Evolutionary conservation across 2,113 vertebrate species (phyloP).

Genomic region (Rhinolophus ferrumequinum): DNA sequence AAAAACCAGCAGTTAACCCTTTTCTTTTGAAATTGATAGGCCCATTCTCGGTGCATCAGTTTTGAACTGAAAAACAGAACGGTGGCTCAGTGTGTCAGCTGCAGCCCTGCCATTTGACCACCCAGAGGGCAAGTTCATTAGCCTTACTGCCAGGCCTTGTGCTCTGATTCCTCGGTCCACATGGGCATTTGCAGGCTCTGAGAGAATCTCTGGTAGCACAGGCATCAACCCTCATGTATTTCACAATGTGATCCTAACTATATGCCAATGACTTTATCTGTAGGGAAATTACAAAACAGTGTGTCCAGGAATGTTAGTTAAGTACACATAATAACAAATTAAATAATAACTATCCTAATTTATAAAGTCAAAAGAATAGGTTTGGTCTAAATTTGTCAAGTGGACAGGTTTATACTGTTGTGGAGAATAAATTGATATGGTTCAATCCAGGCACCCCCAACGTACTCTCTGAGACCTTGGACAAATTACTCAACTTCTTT

Average conservation of each 20-base stretch:
- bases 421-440: background rate
- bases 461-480: background rate
- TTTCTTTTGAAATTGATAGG: constrained; percentile 35
- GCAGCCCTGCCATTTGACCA: background rate
- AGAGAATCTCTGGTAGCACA: background rate
- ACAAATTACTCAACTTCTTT: background rate
- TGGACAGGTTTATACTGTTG: background rate
- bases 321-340: background rate
- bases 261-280: background rate
- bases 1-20: background rate
- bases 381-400: constrained; percentile 28
- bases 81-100: background rate
- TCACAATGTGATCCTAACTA: background rate
- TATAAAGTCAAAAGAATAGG: background rate
- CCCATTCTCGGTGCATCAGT: background rate
- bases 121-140: background rate
- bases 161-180: background rate
- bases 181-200: rapidly evolving
- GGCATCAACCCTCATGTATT: background rate
- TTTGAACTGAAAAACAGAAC: background rate
- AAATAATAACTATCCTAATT: background rate
- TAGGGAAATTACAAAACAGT: background rate
- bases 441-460: background rate
- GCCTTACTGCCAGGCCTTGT: background rate
- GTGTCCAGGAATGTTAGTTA: background rate